phyloP scores from a whole-genome alignment of 2,113 vertebrate species.

The Peucedramus taeniatus region DNA sequence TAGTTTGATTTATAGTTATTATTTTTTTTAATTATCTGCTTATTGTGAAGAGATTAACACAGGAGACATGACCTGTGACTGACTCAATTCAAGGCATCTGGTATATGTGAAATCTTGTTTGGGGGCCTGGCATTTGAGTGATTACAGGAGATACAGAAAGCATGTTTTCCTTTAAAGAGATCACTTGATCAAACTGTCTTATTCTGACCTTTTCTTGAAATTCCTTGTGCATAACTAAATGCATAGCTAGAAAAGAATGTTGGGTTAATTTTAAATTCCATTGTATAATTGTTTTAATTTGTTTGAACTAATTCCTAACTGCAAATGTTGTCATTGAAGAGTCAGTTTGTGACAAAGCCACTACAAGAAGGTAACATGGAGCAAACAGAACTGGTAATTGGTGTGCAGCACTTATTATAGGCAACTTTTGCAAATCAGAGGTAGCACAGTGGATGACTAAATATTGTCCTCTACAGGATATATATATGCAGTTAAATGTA shows the following conservation, averaged over 20 bases:
- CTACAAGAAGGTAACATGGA: background rate
- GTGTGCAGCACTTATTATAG: background rate
- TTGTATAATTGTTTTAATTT: background rate
- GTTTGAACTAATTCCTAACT: background rate
- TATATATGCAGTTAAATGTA: background rate
- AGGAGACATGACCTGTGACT: conserved; percentile 47
- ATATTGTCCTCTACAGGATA: background rate
- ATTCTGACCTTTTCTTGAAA: conserved; percentile 32
- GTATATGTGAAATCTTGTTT: conserved; percentile 35
- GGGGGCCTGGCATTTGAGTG: conserved; percentile 42
- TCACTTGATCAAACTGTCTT: conserved; percentile 34
- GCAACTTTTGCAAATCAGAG: background rate
- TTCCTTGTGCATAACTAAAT: conserved; percentile 22
- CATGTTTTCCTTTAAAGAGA: conserved; percentile 53
- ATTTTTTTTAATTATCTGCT: conserved; percentile 47
- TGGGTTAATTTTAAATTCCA: background rate
- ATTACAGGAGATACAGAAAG: conserved; percentile 52
- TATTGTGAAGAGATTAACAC: conserved; percentile 63
- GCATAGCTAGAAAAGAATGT: background rate
- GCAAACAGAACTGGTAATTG: background rate
- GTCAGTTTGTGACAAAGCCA: background rate
- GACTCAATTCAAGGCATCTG: conserved; percentile 40
- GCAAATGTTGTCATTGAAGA: fast-evolving
- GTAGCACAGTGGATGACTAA: background rate
- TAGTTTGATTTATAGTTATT: conserved; percentile 60